Conservation (phyloP, 2,113 vertebrate genomes). For the Silurus asotus region DNA sequence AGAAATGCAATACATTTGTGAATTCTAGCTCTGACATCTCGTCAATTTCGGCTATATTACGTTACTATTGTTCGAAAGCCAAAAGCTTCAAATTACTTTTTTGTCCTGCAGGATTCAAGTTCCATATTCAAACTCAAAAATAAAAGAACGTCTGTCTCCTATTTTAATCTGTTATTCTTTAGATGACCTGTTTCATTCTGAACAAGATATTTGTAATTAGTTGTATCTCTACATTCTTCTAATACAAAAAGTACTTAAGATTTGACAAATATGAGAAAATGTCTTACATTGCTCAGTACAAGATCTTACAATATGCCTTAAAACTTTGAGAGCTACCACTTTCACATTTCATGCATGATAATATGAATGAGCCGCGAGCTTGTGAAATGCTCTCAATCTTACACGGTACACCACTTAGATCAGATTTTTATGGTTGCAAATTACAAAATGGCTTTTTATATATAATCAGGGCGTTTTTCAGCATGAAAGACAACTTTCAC, state of each 20-base stretch:
- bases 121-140: neutral
- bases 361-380: neutral
- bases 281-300: neutral
- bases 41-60: neutral
- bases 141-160: neutral
- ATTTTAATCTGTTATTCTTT: neutral
- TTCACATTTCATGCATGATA: constrained; percentile 9
- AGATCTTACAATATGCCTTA: constrained; percentile 1
- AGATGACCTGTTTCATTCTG: neutral
- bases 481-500: neutral
- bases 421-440: neutral
- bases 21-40: neutral
- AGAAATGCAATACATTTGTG: neutral
- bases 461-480: neutral
- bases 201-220: neutral
- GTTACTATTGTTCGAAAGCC: neutral
- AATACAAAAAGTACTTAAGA: neutral
- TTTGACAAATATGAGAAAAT: neutral
- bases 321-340: neutral
- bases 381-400: neutral
- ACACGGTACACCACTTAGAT: neutral
- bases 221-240: neutral
- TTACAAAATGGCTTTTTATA: neutral
- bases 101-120: neutral
- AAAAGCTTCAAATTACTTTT: neutral